Evolutionary conservation across 1,140 invertebrate genomes (phyloP).

Genomic region (Grapholita molesta): DNA sequence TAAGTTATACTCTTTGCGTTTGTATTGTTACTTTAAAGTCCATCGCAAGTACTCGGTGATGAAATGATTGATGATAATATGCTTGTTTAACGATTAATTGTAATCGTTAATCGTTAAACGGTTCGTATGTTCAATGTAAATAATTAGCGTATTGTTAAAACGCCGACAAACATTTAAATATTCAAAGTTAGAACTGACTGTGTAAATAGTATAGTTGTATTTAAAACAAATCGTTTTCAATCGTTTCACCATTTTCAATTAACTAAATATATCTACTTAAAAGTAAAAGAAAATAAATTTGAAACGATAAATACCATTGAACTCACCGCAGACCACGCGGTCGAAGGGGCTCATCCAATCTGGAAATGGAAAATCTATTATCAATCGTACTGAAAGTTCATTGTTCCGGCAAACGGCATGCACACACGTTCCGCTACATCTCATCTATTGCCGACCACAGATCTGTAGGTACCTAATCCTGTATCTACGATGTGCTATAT

Average conservation of each 20-base stretch:
- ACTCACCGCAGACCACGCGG: conserved; percentile 94
- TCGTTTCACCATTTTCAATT: conserved; percentile 21
- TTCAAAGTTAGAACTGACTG: background rate
- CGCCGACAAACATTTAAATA: background rate
- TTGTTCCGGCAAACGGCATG: conserved; percentile 58
- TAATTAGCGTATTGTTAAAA: background rate
- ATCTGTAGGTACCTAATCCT: background rate
- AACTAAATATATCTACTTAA: conserved; percentile 60
- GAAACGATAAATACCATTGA: conserved; percentile 84
- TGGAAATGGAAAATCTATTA: conserved; percentile 82
- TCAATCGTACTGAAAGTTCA: conserved; percentile 77
- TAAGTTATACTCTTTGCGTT: background rate
- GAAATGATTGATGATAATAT: conserved; percentile 23
- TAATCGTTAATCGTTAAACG: background rate
- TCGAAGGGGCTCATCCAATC: conserved; percentile 96
- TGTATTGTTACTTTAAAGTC: background rate
- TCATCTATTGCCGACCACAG: background rate
- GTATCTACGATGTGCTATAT: no score
- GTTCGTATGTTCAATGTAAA: background rate
- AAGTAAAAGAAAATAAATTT: conserved; percentile 77
- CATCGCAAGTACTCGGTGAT: background rate
- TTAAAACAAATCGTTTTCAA: background rate
- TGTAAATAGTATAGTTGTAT: background rate
- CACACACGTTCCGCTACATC: conserved; percentile 23
- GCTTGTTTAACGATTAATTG: background rate